Conservation (phyloP, 1,140 invertebrate species). For the Cyrtorhinus lividipennis region DNA sequence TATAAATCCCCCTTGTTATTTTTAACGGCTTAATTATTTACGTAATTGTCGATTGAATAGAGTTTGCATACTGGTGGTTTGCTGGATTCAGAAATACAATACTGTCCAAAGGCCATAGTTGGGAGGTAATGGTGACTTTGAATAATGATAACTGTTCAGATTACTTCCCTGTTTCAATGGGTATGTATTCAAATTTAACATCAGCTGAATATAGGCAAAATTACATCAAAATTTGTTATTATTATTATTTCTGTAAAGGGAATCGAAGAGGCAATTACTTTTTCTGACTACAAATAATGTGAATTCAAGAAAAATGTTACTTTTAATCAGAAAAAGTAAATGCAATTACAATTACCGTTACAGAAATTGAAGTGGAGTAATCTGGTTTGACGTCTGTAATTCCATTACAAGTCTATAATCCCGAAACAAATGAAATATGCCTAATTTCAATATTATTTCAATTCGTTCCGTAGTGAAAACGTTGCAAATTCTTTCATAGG, state of each 20-base stretch:
- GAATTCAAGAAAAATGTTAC: not conserved
- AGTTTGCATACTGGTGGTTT: no score
- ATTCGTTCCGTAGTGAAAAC: no score
- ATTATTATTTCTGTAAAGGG: not conserved
- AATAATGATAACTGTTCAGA: not conserved
- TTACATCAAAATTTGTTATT: not conserved
- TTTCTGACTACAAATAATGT: not conserved
- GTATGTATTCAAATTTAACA: not conserved
- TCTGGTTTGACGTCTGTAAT: not conserved
- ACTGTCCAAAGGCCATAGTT: not conserved
- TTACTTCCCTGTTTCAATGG: not conserved
- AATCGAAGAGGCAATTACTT: not conserved
- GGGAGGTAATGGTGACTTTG: not conserved
- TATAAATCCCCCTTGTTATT: no score
- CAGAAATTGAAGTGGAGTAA: not conserved
- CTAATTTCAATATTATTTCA: no score
- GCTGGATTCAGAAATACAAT: no score
- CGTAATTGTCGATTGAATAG: no score
- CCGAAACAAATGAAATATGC: no score
- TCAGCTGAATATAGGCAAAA: not conserved
- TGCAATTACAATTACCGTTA: not conserved
- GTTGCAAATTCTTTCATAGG: no score
- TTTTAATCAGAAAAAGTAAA: not conserved
- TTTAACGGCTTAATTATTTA: no score
- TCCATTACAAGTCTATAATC: not conserved